phyloP scores from a whole-genome alignment of 2,113 vertebrate species.

The Menidia beryllina region DNA sequence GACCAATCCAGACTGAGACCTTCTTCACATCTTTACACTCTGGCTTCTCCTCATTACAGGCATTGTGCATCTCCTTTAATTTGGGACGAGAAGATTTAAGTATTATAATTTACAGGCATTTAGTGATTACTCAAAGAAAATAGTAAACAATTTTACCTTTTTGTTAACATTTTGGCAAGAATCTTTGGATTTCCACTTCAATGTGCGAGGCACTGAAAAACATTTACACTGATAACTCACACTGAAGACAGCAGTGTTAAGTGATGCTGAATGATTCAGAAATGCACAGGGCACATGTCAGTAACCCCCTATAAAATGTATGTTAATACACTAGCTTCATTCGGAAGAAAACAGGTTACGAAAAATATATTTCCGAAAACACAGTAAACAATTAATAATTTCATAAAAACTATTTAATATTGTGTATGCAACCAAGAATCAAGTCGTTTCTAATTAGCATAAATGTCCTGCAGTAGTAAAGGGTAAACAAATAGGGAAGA shows the following conservation, averaged over 20 bases:
- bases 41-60: background rate
- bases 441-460: background rate
- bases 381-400: no score
- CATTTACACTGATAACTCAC: conserved; percentile 20
- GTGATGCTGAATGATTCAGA: no score
- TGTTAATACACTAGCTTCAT: no score
- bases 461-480: background rate
- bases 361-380: no score
- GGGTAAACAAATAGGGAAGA: background rate
- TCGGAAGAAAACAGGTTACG: no score
- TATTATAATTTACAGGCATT: background rate
- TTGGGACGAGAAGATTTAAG: conserved; percentile 18
- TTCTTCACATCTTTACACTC: conserved; percentile 28
- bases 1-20: background rate
- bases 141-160: conserved; percentile 42
- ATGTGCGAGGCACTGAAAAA: conserved; percentile 56
- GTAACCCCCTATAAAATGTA: no score
- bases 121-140: conserved; percentile 4
- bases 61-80: conserved; percentile 17
- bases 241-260: background rate
- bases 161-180: conserved; percentile 18
- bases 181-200: conserved; percentile 38
- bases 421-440: background rate
- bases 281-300: no score
- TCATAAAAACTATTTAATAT: conserved; percentile 8